phyloP scores from a whole-genome alignment of 92 coral and sea anemone species.

The Epizoanthus rinbou region DNA sequence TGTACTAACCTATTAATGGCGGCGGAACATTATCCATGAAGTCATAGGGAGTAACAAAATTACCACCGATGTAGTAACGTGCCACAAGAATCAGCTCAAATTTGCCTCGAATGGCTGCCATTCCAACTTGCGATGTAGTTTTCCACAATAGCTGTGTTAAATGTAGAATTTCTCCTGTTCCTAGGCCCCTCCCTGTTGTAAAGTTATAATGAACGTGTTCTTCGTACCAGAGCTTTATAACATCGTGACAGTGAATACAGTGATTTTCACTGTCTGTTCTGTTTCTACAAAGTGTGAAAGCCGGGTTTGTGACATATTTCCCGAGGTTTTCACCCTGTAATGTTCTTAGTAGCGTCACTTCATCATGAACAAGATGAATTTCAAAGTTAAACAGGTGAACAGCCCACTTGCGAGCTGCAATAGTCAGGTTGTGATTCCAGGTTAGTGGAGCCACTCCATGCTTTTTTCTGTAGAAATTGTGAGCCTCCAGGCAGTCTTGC shows the following conservation, averaged over 20 bases:
- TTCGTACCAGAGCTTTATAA: constrained; percentile 26
- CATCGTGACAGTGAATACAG: constrained; percentile 16
- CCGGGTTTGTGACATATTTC: constrained; percentile 18
- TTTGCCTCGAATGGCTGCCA: constrained; percentile 38
- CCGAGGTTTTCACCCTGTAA: constrained; percentile 34
- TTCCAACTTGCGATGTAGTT: constrained; percentile 19
- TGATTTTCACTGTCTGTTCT: constrained; percentile 17
- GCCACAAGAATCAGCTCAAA: constrained; percentile 37
- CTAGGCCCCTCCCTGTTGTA: constrained; percentile 19
- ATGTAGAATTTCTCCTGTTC: constrained; percentile 28
- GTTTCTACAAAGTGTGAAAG: constrained; percentile 25
- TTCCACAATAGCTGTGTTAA: constrained; percentile 32
- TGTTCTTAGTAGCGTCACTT: not conserved
- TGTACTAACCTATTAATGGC: constrained; percentile 16
- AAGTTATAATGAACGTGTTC: constrained; percentile 37
- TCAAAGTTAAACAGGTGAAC: constrained; percentile 34
- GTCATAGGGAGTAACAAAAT: constrained; percentile 29
- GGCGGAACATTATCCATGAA: constrained; percentile 32
- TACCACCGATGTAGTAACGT: constrained; percentile 27
- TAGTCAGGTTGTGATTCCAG: constrained; percentile 13
- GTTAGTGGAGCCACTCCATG: constrained; percentile 20
- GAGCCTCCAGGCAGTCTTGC: constrained; percentile 28
- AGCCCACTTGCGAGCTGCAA: constrained; percentile 19
- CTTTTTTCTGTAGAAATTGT: constrained; percentile 28
- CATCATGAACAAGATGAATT: constrained; percentile 31